These are phyloP conservation scores for Geococcyx californianus DNA, from an alignment of 2,113 vertebrate species.

Conservation along the genomic window DNA sequence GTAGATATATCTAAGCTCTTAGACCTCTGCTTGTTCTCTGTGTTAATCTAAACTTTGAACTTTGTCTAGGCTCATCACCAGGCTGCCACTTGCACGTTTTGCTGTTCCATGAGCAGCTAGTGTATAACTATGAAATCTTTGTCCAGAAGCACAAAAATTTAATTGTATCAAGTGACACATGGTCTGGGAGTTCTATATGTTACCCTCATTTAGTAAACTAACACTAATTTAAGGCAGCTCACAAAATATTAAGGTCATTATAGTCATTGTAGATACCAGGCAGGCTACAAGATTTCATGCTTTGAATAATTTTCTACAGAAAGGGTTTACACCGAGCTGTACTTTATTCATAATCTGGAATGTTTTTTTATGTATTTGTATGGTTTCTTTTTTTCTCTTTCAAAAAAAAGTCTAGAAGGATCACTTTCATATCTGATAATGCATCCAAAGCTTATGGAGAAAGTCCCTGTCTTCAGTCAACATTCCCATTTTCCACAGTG, in stretches of 20 bases:
- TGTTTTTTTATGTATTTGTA: background rate
- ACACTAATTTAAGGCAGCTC: background rate
- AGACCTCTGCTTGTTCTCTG: background rate
- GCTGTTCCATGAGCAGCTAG: background rate
- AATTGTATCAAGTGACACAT: background rate
- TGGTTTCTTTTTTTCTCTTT: background rate
- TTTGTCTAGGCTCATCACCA: background rate
- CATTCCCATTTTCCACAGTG: slow-evolving; percentile 36
- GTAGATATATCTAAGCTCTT: background rate
- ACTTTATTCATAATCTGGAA: background rate
- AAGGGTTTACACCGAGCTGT: background rate
- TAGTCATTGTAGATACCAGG: background rate
- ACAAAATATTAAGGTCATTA: background rate
- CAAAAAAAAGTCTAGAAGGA: background rate
- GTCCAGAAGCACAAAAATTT: background rate
- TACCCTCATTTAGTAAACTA: background rate
- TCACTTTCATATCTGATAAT: slow-evolving; percentile 26
- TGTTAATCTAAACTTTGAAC: background rate
- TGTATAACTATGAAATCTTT: background rate
- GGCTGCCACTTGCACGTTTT: background rate
- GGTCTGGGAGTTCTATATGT: background rate
- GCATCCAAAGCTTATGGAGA: slow-evolving; percentile 12
- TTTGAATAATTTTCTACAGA: background rate
- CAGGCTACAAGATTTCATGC: background rate
- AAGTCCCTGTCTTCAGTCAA: slow-evolving; percentile 61